Evolutionary conservation across 2,888 invertebrate species (phyloP).

Genomic region (Drosophila merina): DNA sequence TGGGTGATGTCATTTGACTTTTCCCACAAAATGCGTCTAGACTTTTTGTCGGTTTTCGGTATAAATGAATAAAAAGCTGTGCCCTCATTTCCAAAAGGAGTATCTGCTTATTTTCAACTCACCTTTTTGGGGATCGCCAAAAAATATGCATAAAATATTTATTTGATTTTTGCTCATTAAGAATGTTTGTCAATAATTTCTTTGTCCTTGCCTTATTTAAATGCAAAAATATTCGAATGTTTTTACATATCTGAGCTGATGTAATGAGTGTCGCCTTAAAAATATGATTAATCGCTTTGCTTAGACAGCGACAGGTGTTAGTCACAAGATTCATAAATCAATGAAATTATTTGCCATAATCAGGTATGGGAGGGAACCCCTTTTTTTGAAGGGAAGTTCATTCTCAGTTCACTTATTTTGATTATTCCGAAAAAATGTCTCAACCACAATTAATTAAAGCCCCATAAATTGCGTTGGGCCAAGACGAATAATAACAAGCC

Average conservation of each 20-base stretch:
- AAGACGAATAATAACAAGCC: conserved; percentile 53
- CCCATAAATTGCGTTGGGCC: conserved; percentile 43
- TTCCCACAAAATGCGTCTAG: conserved; percentile 1
- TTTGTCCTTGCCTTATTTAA: conserved; percentile 3
- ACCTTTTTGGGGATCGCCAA: background rate
- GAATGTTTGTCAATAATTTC: background rate
- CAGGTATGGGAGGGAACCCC: conserved; percentile 9
- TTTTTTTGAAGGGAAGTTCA: conserved; percentile 26
- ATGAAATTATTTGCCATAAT: conserved; percentile 13
- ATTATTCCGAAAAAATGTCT: conserved; percentile 48
- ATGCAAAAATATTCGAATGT: conserved; percentile 8
- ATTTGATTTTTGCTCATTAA: background rate
- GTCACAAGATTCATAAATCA: conserved; percentile 32
- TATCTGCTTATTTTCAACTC: background rate
- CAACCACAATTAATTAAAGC: conserved; percentile 60
- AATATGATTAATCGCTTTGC: conserved; percentile 23
- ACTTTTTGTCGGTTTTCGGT: background rate
- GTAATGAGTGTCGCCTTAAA: conserved; percentile 13
- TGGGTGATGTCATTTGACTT: conserved; percentile 12
- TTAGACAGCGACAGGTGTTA: conserved; percentile 24
- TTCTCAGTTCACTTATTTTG: conserved; percentile 32
- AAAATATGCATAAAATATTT: background rate
- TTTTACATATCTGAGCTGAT: conserved; percentile 28
- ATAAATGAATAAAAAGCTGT: background rate
- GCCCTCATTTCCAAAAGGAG: background rate